Evolutionary conservation across 2,888 invertebrate genomes (phyloP), one percentile per base, ranked within the genome.

Genomic region (Eupithecia insigniata): DNA sequence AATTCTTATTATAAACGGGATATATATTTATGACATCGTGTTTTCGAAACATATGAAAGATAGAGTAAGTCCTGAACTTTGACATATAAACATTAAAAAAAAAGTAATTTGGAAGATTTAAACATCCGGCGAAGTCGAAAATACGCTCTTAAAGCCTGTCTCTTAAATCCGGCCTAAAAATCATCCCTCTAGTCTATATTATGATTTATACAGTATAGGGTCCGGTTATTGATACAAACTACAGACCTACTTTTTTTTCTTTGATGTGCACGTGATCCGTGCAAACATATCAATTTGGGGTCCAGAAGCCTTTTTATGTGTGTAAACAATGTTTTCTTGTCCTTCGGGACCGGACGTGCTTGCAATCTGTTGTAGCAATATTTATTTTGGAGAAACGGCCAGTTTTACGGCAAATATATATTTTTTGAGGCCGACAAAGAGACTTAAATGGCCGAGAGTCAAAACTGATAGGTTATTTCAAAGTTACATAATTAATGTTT

Each of bases 201-300:
- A 89, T 90, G 90, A 92, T 91, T 90, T 92, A 90, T 91, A 91
- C 83, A 87, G 81, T 76, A 79, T 82, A 87, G 86, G 89, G 86
- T 82, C 81, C 79, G 83, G 83, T 85, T 90, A 92, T 91, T 89
- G 89, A 88, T 87, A 87, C 85, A 81, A 82, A 89, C 89, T 88
- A 90, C 86, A 89, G 81, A 89, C 89, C 88, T 81, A 87, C 84
- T 86, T 85, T 81, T n/a, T 85, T 85, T 84, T 82, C 89, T 91
- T 91, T 92, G 91, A 91, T 89, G 89, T 89, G 79, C 85, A 82
- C 87, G 84, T 86, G 84, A 85, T 83, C 82, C 80, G 78, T 83
- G 84, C 82, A 85, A 89, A 91, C 87, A 88, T 89, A 90, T 90
- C 90, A 89, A 90, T 90, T 90, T 88, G 80, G 83, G 84, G 82